These are phyloP conservation scores for Pardosa pseudoannulata DNA, from an alignment of 2,888 invertebrate species.

Conservation along the genomic window DNA sequence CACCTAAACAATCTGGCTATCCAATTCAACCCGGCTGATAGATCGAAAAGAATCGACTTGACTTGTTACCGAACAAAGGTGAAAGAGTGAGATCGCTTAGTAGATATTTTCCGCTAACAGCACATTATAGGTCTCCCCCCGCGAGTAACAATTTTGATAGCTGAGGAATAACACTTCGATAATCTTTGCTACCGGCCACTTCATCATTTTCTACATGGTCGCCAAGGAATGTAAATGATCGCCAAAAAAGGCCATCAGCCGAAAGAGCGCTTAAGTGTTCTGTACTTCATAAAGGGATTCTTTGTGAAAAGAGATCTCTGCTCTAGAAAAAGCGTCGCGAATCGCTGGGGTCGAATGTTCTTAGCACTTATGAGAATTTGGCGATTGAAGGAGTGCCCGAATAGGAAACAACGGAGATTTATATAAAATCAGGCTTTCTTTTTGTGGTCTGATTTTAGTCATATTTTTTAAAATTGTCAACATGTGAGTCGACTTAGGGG, in stretches of 20 bases:
- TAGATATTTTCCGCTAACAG: neutral
- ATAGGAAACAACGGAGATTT: neutral
- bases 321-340: neutral
- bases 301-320: neutral
- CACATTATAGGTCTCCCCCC: neutral
- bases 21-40: no score
- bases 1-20: no score
- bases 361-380: neutral
- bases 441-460: no score
- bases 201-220: neutral
- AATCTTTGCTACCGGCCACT: slow-evolving; percentile 19
- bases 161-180: neutral
- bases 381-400: neutral
- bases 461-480: no score
- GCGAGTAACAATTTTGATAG: neutral
- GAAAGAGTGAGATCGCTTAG: no score
- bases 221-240: neutral
- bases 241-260: neutral
- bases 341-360: neutral
- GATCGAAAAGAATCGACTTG: no score
- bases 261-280: neutral
- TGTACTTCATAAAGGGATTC: neutral
- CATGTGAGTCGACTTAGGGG: no score
- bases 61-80: no score
- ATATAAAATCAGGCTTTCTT: no score